A percentile compares a stretch with the other conserved stretches of the same genome.
phyloP scores from a whole-genome alignment of 64 coral and sea anemone species.

The Actinia equina region DNA sequence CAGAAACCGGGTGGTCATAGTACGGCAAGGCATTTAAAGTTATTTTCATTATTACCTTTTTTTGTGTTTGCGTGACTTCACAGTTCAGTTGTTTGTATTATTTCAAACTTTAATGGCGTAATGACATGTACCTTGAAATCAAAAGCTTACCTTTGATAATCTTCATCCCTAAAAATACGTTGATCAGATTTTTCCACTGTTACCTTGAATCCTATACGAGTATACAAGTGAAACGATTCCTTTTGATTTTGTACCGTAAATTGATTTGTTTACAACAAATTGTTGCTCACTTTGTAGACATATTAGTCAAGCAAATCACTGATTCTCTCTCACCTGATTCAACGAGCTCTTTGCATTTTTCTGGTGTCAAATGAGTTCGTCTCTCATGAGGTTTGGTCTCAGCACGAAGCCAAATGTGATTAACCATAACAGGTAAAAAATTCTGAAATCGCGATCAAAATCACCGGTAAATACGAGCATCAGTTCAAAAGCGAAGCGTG shows the following conservation, averaged over 20 bases:
- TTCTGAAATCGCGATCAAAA: too few species aligned
- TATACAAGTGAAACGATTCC: background rate
- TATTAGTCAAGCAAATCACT: too few species aligned
- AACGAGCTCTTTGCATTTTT: slow-evolving; percentile 60
- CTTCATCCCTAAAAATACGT: slow-evolving; percentile 50
- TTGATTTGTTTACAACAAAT: background rate
- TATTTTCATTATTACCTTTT: too few species aligned
- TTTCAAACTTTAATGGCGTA: too few species aligned
- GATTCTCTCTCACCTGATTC: slow-evolving; percentile 44
- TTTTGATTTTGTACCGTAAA: background rate
- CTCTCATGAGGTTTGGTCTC: slow-evolving; percentile 68
- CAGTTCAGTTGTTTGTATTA: too few species aligned
- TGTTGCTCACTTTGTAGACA: background rate
- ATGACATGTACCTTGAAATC: too few species aligned
- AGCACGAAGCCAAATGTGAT: slow-evolving; percentile 82
- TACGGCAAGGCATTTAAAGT: too few species aligned
- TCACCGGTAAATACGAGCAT: too few species aligned
- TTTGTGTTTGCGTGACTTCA: too few species aligned
- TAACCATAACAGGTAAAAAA: background rate
- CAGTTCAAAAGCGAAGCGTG: too few species aligned
- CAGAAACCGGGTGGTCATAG: too few species aligned
- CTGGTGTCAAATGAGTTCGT: slow-evolving; percentile 68
- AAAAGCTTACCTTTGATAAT: slow-evolving; percentile 50
- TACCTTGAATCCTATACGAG: slow-evolving; percentile 62
- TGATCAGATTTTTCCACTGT: slow-evolving; percentile 76